Evolutionary conservation across 2,113 vertebrate species (phyloP).

Genomic region (Pterophyllum scalare): DNA sequence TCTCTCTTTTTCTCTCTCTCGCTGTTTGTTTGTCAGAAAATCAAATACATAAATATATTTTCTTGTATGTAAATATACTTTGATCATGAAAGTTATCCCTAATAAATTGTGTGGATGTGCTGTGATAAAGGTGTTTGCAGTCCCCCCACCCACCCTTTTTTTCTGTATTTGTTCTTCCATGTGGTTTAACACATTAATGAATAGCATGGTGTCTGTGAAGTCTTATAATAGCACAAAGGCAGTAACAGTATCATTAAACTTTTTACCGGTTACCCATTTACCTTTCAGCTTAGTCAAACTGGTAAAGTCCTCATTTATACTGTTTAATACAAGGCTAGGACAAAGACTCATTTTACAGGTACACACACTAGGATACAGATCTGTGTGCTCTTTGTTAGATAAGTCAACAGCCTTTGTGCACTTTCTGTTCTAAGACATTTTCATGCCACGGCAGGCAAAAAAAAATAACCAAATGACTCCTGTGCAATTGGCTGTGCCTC

Average conservation of each 20-base stretch:
- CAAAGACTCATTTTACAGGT: neutral
- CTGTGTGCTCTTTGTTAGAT: constrained; percentile 35
- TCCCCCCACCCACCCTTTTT: too few species aligned
- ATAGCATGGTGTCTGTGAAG: neutral
- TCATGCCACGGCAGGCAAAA: constrained; percentile 57
- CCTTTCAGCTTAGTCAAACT: neutral
- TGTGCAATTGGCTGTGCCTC: constrained; percentile 40
- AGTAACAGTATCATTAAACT: neutral
- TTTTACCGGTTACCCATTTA: neutral
- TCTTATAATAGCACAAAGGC: neutral
- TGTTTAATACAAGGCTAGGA: neutral
- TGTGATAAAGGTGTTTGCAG: neutral
- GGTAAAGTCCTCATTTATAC: neutral
- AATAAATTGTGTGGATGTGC: neutral
- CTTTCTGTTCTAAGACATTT: constrained; percentile 29
- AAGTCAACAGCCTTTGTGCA: constrained; percentile 53
- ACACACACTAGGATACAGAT: neutral
- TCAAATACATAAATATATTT: neutral
- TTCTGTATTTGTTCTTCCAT: neutral
- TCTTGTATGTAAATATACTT: neutral
- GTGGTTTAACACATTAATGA: too few species aligned
- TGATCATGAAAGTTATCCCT: neutral
- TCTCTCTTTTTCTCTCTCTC: neutral
- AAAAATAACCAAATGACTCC: constrained; percentile 61
- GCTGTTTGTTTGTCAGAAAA: neutral